phyloP scores from a whole-genome alignment of 1,140 invertebrate genomes.

The Megalopta genalis region DNA sequence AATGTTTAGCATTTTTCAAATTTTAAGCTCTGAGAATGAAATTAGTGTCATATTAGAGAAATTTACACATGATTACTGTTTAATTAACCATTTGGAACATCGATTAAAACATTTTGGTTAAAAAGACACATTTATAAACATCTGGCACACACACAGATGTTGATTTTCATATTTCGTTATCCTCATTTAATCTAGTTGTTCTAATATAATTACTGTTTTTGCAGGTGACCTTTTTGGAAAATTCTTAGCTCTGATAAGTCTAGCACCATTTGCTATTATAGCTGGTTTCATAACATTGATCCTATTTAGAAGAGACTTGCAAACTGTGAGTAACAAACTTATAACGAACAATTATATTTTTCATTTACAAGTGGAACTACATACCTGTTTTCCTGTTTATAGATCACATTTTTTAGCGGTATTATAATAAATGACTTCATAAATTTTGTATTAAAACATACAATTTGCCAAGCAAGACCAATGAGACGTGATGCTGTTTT shows the following conservation, averaged over 20 bases:
- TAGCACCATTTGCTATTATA: constrained; percentile 90
- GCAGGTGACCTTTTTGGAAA: constrained; percentile 71
- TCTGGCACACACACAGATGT: too few relatives aligned
- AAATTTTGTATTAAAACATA: constrained; percentile 91
- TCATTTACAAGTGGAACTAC: background rate
- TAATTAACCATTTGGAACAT: background rate
- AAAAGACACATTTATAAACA: background rate
- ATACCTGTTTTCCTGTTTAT: constrained; percentile 68
- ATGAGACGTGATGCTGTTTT: constrained; percentile 83
- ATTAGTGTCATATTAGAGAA: background rate
- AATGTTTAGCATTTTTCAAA: background rate
- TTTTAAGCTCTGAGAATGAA: background rate
- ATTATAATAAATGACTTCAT: constrained; percentile 88
- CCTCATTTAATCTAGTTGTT: background rate
- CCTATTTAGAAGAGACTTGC: constrained; percentile 93
- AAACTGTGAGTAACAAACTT: constrained; percentile 86
- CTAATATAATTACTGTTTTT: constrained; percentile 41
- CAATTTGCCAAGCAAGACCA: constrained; percentile 90
- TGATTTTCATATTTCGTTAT: background rate
- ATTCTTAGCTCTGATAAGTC: constrained; percentile 86
- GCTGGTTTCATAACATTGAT: constrained; percentile 92
- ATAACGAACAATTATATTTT: background rate
- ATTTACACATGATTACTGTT: background rate
- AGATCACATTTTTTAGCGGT: constrained; percentile 93
- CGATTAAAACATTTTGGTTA: too few relatives aligned